Evolutionary conservation across 2,888 invertebrate genomes (phyloP), one percentile per base, ranked within the genome.

Genomic region (Aphodius granarius): DNA sequence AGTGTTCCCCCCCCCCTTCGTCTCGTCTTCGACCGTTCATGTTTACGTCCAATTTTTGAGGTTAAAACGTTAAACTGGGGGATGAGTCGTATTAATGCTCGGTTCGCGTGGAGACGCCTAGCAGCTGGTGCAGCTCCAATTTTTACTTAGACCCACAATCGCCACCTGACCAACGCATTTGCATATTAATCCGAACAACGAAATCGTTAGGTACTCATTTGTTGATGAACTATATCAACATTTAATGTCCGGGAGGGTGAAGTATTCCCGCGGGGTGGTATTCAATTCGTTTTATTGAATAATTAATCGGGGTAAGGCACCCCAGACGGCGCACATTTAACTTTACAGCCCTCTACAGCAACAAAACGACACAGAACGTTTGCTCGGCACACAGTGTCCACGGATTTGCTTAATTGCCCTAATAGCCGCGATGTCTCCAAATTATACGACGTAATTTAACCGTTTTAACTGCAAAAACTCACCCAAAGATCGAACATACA

Each of bases 221-320:
- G 81, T 79, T 79, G 81, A 80, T 80, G 79, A 80, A 78, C 80
- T 79, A 80, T 43, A 43, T 80, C 80, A 78, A 79, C 80, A 78
- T 79, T 79, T 80, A 79, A 70, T 19, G 73, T 71, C 64, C 62
- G 74, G 43, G 75, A 64, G 68, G 43, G 43, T 43, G 43, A 13
- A 43, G 13, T 13, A 73, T 73, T 73, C 66, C 72, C 75, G 73
- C 78, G 78, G 78, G 75, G 79, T 79, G 79, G 78, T 78, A 80
- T 81, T 78, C 80, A 81, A 82, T 82, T 81, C 80, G 79, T 82
- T 81, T 81, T 81, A 82, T 82, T 81, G 81, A 82, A 82, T 82
- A 82, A 82, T 82, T 82, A 82, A 82, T 82, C 81, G 81, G 81
- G 78, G 79, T 78, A 68, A 19, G 68, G 21, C 68, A 79, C 80